These are phyloP conservation scores for Enteromius treurensis DNA, from an alignment of 2,797 vertebrate species.

Conservation along the genomic window DNA sequence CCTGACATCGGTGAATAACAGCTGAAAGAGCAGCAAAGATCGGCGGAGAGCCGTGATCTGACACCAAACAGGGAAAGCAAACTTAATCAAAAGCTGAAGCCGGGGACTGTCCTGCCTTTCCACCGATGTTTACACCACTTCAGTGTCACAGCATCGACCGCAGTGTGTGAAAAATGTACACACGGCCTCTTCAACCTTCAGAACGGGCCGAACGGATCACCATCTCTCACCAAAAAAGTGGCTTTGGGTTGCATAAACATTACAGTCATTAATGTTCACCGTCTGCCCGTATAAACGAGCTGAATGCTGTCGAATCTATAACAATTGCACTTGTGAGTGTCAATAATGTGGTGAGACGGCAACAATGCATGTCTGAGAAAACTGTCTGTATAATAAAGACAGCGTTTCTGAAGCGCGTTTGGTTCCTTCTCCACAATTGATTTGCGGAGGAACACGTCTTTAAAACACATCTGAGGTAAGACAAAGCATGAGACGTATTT, in stretches of 20 bases:
- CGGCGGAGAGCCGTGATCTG: neutral
- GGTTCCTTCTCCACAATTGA: neutral
- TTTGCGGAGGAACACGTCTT: neutral
- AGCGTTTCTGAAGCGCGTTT: neutral
- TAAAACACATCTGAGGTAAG: slow-evolving; percentile 19
- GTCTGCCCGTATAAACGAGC: neutral
- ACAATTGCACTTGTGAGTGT: neutral
- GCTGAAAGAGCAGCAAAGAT: slow-evolving; percentile 1
- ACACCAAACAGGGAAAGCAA: neutral
- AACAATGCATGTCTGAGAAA: neutral
- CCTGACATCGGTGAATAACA: slow-evolving; percentile 16
- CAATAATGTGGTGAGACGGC: neutral
- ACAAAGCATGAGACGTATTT: slow-evolving; percentile 13
- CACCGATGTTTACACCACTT: neutral
- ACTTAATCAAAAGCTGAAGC: slow-evolving; percentile 11
- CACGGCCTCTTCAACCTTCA: neutral
- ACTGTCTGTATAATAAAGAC: neutral
- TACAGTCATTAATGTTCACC: neutral
- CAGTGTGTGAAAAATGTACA: neutral
- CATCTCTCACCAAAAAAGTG: neutral
- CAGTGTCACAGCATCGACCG: neutral
- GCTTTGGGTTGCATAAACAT: neutral
- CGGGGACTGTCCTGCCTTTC: neutral
- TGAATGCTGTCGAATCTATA: neutral
- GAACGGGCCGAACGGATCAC: neutral